Conservation (phyloP, 2,113 vertebrate genomes). For the Ictalurus furcatus region DNA sequence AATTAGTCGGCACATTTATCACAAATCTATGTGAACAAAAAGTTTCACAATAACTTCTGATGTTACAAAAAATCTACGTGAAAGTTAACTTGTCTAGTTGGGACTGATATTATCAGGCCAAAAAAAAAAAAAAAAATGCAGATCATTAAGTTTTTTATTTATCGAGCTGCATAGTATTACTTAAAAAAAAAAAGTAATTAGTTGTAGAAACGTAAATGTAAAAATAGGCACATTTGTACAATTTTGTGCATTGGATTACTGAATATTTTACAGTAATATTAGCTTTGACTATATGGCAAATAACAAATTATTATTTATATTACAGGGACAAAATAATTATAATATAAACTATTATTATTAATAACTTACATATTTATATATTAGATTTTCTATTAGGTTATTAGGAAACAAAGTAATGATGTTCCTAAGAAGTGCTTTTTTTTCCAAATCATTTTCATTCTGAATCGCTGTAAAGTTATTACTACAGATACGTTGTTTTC, state of each 20-base stretch:
- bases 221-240: constrained; percentile 13
- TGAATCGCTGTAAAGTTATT: not conserved
- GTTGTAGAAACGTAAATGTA: not conserved
- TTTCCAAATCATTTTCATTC: not conserved
- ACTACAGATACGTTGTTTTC: not conserved
- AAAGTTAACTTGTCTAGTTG: not conserved
- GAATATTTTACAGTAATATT: constrained; percentile 1
- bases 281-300: not conserved
- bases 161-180: not conserved
- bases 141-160: not conserved
- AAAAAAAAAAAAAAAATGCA: not conserved
- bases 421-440: not conserved
- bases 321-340: not conserved
- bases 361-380: not conserved
- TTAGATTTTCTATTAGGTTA: not conserved
- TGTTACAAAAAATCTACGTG: not conserved
- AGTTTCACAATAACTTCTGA: not conserved
- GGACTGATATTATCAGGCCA: not conserved
- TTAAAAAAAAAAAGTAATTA: no score
- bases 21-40: not conserved
- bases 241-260: not conserved
- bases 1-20: not conserved
- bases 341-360: not conserved
- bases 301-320: not conserved
- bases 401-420: not conserved